Base-by-base conservation (phyloP, 1,140 invertebrate genomes). In the Elymnias hypermnestra region DNA sequence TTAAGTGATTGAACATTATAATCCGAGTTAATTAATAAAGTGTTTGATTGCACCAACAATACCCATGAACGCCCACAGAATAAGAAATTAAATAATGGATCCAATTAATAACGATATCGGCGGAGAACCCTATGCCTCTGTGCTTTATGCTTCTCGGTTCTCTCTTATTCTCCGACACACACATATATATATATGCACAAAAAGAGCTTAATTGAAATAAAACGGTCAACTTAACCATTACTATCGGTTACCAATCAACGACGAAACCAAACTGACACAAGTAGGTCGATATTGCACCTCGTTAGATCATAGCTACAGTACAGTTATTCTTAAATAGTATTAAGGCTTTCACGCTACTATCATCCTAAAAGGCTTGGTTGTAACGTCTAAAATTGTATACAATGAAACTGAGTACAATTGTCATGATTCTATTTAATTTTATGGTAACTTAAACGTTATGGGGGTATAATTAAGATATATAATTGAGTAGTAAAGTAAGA, bases 281-380 rank as follows among this genome's bases (percentile, higher is more conserved):
- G 48, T 44, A 10, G 48, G 41, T 44, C 36, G 35, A 38, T 26
- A 43, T 51, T 51, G 40, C 40, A 50, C 47, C 23, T 43, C 39
- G 22, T 40, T 40, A 29, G 29, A 48, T 35, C 45, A 41, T 41
- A 49, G 25, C 38, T 13, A 26, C 26, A 12, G 25, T 42, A 49
- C 22, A 36, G 38, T 49, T 49, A 36, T 23, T 26, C 12, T 25
- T 42, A 36, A 49, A 49, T 36, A 38, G 29, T 42, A n/a, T n/a
- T n/a, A n/a, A n/a, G n/a, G n/a, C n/a, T n/a, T n/a, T 17, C n/a
- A 33, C 2, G 31, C 13, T 10, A 33, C n/a, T 15, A 17, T 33
- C n/a, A 7, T n/a, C 31, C 17, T 8, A 8, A 17, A 17, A 4
- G 1, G 0, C 0, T 18, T 33, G 6, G 1, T 0, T 0, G 1